These are phyloP conservation scores for Philantomba maxwellii DNA, from an alignment of 2,113 vertebrate species.

Conservation along the genomic window DNA sequence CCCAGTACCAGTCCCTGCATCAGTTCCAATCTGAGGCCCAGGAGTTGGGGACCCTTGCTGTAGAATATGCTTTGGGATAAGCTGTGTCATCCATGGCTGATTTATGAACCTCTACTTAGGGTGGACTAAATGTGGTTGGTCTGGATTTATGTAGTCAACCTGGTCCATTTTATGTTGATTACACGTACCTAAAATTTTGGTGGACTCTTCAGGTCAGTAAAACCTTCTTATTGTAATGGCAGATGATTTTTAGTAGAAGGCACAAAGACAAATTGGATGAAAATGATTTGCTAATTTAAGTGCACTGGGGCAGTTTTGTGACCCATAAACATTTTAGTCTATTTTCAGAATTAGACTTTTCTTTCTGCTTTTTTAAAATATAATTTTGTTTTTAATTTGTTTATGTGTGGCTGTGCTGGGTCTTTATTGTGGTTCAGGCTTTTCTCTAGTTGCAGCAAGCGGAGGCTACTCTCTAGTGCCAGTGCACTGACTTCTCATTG, in stretches of 20 bases:
- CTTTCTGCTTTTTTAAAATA: background rate
- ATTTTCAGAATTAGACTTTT: background rate
- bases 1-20: background rate
- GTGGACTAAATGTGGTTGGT: background rate
- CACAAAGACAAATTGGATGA: background rate
- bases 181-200: background rate
- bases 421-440: background rate
- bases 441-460: background rate
- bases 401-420: background rate
- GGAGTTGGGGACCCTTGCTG: background rate
- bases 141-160: background rate
- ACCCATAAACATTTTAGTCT: background rate
- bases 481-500: background rate
- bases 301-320: background rate
- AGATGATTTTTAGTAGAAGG: slow-evolving; percentile 29
- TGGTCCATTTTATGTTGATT: background rate
- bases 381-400: background rate
- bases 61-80: background rate
- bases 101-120: background rate
- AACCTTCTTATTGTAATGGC: background rate
- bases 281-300: slow-evolving; percentile 38
- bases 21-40: background rate
- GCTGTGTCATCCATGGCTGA: background rate
- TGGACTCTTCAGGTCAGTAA: background rate
- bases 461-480: background rate